Evolutionary conservation across 2,888 invertebrate genomes (phyloP).

Genomic region (Philereme vetulata): DNA sequence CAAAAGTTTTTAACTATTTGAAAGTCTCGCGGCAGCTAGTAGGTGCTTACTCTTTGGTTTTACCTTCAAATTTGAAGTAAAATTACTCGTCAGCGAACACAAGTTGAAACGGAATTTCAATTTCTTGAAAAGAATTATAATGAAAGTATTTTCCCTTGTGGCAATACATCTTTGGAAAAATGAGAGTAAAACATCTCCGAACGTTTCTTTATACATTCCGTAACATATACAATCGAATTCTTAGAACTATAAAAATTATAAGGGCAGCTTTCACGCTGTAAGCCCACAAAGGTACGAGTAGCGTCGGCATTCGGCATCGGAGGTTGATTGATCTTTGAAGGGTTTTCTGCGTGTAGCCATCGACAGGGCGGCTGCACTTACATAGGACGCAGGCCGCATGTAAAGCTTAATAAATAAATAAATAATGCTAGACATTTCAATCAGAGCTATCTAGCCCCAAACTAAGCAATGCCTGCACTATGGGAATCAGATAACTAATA

Average conservation of each 20-base stretch:
- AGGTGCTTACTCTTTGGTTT: slow-evolving; percentile 41
- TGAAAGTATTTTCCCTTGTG: not conserved
- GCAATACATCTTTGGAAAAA: not conserved
- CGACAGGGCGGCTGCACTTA: slow-evolving; percentile 1
- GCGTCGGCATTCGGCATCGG: slow-evolving; percentile 7
- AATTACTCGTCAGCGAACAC: not conserved
- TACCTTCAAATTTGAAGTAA: slow-evolving; percentile 6
- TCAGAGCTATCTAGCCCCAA: no score
- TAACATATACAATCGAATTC: slow-evolving; percentile 6
- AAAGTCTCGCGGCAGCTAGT: slow-evolving; percentile 48
- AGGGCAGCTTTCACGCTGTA: slow-evolving; percentile 14
- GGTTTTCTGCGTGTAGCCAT: slow-evolving; percentile 14
- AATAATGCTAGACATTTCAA: no score
- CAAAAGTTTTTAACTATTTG: slow-evolving; percentile 48
- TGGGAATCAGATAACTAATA: no score
- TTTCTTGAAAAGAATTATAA: not conserved
- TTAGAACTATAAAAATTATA: slow-evolving; percentile 7
- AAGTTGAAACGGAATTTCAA: not conserved
- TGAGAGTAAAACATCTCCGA: not conserved
- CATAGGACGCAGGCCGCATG: not conserved
- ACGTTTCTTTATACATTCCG: not conserved
- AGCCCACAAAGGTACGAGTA: slow-evolving; percentile 17
- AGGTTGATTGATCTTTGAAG: slow-evolving; percentile 19
- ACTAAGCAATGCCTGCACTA: no score
- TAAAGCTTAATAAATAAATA: no score